Base-by-base conservation (phyloP, 2,888 invertebrate species). In the Leucophora obtusa region DNA sequence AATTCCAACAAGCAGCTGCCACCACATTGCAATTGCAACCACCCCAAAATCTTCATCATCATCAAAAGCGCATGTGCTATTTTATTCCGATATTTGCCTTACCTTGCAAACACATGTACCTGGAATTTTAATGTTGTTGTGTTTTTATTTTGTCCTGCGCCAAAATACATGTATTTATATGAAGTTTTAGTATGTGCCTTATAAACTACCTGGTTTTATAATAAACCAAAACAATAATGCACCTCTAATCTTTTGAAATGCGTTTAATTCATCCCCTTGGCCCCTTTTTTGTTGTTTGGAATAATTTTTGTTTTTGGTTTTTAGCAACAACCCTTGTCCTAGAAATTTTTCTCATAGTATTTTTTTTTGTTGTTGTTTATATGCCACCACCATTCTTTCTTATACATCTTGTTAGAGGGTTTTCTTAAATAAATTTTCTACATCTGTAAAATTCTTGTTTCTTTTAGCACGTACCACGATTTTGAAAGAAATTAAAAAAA, bases 31-130 rank as follows among this genome's bases (percentile, higher is more conserved):
- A 59, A 65, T 24, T 66, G 43, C 51, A 73, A 74, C 81, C 73
- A 76, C 79, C 82, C 72, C 70, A 78, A 74, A 79, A 65, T 47
- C 33, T 28, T n/a, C 47, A 51, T 21, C n/a, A 69, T 47, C 54
- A 63, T 17, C 51, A 72, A 71, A 63, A 63, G 80, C 84, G 83
- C 85, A 82, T 82, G 85, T 84, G 82, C 51, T 78, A 69, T 59
- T 76, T 62, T 69, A 14, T 69, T 65, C 75, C 54, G 51, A 24
- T 76, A 62, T 62, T 85, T 83, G 83, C 83, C 83, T 85, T 85
- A 85, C 80, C 81, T 70, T 73, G 77, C 66, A 77, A 66, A 74
- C 73, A 73, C 54, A 62, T 70, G 76, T 72, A 73, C 70, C 71
- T 76, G 81, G 77, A 73, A 81, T 21, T 60, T 21, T n/a, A 38